These are phyloP conservation scores for Drosophila melanosoma DNA, from an alignment of 2,888 invertebrate genomes.

Conservation along the genomic window DNA sequence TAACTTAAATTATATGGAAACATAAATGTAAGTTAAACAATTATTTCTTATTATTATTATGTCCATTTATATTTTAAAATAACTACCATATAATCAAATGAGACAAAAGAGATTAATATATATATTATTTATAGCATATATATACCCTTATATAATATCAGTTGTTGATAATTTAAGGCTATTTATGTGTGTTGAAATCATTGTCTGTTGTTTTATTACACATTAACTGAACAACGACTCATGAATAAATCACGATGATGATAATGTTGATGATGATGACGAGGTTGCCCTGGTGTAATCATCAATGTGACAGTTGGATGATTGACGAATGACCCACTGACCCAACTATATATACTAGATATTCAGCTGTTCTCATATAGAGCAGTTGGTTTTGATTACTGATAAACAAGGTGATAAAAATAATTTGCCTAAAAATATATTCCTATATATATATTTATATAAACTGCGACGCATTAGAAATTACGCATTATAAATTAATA, in stretches of 20 bases:
- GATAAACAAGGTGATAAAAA: slow-evolving; percentile 74
- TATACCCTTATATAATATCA: not conserved
- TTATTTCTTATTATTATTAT: not conserved
- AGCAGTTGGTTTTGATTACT: slow-evolving; percentile 12
- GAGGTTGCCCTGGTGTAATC: slow-evolving; percentile 28
- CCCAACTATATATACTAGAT: slow-evolving; percentile 7
- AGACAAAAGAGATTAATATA: no score
- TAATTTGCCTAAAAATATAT: slow-evolving; percentile 47
- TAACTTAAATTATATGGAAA: not conserved
- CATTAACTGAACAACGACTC: not conserved
- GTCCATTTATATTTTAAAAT: not conserved
- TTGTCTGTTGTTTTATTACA: not conserved
- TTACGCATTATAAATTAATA: slow-evolving; percentile 67
- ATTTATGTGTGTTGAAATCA: not conserved
- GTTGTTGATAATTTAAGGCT: not conserved
- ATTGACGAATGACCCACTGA: slow-evolving; percentile 50
- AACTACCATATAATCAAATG: not conserved
- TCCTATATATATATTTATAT: slow-evolving; percentile 1
- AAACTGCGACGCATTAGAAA: slow-evolving; percentile 68
- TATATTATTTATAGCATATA: not conserved
- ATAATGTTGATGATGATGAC: slow-evolving; percentile 4
- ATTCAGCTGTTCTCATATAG: not conserved
- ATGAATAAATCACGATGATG: slow-evolving; percentile 12
- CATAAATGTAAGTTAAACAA: not conserved
- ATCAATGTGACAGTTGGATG: slow-evolving; percentile 26